Evolutionary conservation across 2,797 vertebrate species (phyloP).

Genomic region (Moxostoma hubbsi): DNA sequence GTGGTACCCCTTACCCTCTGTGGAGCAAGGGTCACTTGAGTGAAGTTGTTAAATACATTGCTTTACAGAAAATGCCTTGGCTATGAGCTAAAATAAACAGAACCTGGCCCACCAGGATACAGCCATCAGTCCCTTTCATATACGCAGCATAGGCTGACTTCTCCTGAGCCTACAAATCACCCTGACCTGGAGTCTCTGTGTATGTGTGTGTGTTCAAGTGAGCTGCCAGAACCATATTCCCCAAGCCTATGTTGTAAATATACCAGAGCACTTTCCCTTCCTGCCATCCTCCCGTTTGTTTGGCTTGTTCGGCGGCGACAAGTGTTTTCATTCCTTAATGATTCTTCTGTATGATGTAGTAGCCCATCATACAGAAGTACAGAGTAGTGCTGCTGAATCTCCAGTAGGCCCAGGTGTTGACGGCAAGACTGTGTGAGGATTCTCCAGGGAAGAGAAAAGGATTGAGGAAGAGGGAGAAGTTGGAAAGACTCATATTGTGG

Average conservation of each 20-base stretch:
- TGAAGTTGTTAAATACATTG: slow-evolving; percentile 43
- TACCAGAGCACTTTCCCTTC: slow-evolving; percentile 39
- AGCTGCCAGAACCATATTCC: slow-evolving; percentile 32
- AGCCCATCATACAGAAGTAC: not conserved
- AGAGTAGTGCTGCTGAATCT: slow-evolving; percentile 22
- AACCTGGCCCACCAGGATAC: slow-evolving; percentile 67
- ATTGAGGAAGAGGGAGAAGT: slow-evolving; percentile 15
- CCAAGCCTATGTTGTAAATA: slow-evolving; percentile 43
- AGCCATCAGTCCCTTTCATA: slow-evolving; percentile 64
- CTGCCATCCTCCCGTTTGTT: slow-evolving; percentile 9
- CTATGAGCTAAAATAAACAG: slow-evolving; percentile 70
- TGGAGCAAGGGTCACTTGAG: slow-evolving; percentile 58
- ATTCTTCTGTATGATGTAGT: slow-evolving; percentile 48
- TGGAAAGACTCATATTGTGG: slow-evolving; percentile 16
- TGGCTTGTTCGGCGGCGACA: slow-evolving; percentile 34
- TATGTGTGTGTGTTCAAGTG: slow-evolving; percentile 27
- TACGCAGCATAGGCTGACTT: slow-evolving; percentile 69
- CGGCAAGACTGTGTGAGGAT: slow-evolving; percentile 4
- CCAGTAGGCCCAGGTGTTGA: slow-evolving; percentile 32
- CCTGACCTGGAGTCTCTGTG: slow-evolving; percentile 30
- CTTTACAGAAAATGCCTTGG: slow-evolving; percentile 69
- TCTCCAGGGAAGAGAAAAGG: slow-evolving; percentile 33
- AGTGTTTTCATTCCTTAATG: slow-evolving; percentile 56
- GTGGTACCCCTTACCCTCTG: slow-evolving; percentile 62
- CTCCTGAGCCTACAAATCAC: slow-evolving; percentile 66